phyloP scores from a whole-genome alignment of 2,113 vertebrate species.

The Donacobius atricapilla region DNA sequence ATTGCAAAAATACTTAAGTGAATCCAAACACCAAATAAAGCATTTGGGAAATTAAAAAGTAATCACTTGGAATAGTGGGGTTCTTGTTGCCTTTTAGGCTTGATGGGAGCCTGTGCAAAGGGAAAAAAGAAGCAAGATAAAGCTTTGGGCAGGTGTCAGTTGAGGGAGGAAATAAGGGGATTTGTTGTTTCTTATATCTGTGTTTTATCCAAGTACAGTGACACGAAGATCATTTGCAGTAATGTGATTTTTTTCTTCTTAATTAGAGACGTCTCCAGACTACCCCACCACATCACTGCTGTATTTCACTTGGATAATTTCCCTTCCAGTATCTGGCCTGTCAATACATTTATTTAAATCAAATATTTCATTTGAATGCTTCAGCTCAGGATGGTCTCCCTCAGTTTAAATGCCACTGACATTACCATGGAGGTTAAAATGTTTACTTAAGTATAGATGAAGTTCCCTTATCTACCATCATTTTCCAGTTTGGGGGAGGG shows the following conservation, averaged over 20 bases:
- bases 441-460: conserved; percentile 68
- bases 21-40: background rate
- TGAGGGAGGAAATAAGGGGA: background rate
- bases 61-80: background rate
- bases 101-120: background rate
- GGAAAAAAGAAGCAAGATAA: background rate
- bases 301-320: conserved; percentile 23
- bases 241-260: background rate
- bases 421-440: conserved; percentile 44
- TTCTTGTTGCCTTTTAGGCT: background rate
- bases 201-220: background rate
- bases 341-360: conserved; percentile 15
- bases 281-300: background rate
- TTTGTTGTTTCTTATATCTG: background rate
- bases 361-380: background rate
- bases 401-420: conserved; percentile 41
- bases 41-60: background rate
- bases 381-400: background rate
- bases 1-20: background rate
- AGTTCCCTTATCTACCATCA: conserved; percentile 60
- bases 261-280: background rate
- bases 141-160: background rate
- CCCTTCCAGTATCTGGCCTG: background rate
- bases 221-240: background rate
- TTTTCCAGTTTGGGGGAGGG: conserved; percentile 37